phyloP scores from a whole-genome alignment of 64 coral and sea anemone species.

The Montipora cactus region DNA sequence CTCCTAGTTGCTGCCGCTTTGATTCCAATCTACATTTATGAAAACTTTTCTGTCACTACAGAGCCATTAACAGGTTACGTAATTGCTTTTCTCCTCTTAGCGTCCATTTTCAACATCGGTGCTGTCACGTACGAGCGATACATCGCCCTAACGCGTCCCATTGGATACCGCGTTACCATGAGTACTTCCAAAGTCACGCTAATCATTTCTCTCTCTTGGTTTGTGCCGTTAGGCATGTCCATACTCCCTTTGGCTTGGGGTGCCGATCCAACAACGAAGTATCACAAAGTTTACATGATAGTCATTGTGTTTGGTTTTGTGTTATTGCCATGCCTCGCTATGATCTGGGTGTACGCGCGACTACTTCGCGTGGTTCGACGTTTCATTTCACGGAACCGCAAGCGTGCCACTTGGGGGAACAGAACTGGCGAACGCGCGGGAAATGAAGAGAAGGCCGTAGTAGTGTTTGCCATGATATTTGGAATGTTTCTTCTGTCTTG shows the following conservation, averaged over 20 bases:
- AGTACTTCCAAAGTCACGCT: constrained; percentile 47
- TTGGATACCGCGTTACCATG: constrained; percentile 82
- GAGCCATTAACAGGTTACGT: constrained; percentile 67
- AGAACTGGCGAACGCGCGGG: constrained; percentile 89
- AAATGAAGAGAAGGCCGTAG: constrained; percentile 85
- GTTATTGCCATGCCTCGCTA: constrained; percentile 73
- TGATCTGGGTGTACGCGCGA: constrained; percentile 77
- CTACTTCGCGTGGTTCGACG: constrained; percentile 76
- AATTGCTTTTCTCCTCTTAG: constrained; percentile 75
- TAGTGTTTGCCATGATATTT: constrained; percentile 86
- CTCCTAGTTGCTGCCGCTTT: constrained; percentile 75
- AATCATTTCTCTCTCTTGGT: constrained; percentile 67
- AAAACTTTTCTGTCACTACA: constrained; percentile 49
- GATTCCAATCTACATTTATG: constrained; percentile 76
- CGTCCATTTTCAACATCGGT: constrained; percentile 89
- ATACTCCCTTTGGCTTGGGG: constrained; percentile 86
- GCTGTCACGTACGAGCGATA: constrained; percentile 92
- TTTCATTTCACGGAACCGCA: constrained; percentile 78
- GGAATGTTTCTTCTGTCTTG: constrained; percentile 90
- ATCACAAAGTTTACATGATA: constrained; percentile 74
- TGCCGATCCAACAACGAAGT: constrained; percentile 37
- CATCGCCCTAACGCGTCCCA: constrained; percentile 76
- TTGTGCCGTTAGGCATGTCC: constrained; percentile 58
- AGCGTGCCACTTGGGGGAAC: constrained; percentile 82
- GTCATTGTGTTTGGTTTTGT: constrained; percentile 72